Evolutionary conservation across 2,113 vertebrate species (phyloP).

Genomic region (Hipposideros armiger): DNA sequence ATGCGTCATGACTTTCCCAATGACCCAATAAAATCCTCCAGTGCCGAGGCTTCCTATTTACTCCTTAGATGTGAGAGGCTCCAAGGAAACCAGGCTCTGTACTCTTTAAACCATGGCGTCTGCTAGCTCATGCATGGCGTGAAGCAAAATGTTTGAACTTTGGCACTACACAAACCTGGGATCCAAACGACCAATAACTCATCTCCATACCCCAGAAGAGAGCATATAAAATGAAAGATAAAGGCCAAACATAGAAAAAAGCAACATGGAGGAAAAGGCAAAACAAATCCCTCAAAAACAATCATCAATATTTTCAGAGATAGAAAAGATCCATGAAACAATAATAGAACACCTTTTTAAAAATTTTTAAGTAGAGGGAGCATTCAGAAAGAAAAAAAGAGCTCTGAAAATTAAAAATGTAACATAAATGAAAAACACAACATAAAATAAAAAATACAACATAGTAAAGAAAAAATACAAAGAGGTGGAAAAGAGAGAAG

Average conservation of each 20-base stretch:
- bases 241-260: neutral
- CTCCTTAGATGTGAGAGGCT: neutral
- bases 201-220: neutral
- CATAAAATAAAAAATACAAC: neutral
- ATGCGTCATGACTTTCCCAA: too few species aligned
- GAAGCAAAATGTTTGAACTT: neutral
- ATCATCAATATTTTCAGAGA: neutral
- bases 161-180: neutral
- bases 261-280: neutral
- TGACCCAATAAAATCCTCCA: neutral
- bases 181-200: neutral
- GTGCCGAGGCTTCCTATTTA: neutral
- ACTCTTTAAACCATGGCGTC: neutral
- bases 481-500: neutral
- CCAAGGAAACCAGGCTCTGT: neutral
- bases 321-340: neutral
- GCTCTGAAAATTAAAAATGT: constrained; percentile 10
- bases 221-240: neutral
- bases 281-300: neutral
- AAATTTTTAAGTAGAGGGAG: neutral
- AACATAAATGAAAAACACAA: neutral
- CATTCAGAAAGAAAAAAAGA: neutral
- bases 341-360: neutral
- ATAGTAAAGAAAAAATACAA: neutral
- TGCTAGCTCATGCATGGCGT: neutral